phyloP scores from a whole-genome alignment of 2,797 vertebrate species.

The Hypotaenidia philippensis region DNA sequence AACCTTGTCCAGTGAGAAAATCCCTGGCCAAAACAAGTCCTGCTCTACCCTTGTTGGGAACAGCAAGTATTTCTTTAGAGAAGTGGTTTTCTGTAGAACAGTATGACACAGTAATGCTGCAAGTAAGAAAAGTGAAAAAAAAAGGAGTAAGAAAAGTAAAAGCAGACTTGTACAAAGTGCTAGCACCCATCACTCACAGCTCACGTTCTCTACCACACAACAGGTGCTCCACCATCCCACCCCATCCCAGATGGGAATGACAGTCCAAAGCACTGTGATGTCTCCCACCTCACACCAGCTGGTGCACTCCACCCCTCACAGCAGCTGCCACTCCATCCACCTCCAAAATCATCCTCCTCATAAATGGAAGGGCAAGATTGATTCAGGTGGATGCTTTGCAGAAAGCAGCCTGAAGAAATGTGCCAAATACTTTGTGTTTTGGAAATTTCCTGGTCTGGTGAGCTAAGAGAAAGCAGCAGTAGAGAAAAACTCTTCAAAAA shows the following conservation, averaged over 20 bases:
- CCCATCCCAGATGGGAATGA: neutral
- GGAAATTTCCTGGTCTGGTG: neutral
- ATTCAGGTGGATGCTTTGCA: neutral
- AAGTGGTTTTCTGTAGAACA: neutral
- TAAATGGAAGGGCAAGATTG: neutral
- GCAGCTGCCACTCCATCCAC: neutral
- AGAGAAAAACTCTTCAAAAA: neutral
- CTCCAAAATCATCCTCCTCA: fast-evolving
- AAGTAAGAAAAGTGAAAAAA: neutral
- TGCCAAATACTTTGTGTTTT: neutral
- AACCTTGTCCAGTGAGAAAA: neutral
- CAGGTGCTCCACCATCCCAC: neutral
- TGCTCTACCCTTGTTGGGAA: neutral
- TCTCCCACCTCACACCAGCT: fast-evolving
- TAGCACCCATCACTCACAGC: neutral
- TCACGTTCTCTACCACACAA: neutral
- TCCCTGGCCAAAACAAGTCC: neutral
- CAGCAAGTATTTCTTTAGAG: neutral
- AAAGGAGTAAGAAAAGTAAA: neutral
- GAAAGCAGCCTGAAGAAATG: neutral
- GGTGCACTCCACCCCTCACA: fast-evolving
- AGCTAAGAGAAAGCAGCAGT: neutral
- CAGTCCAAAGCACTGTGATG: neutral
- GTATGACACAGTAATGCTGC: fast-evolving
- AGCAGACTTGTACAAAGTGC: neutral